These are phyloP conservation scores for Rhizomys pruinosus DNA, from an alignment of 2,113 vertebrate genomes.

Conservation along the genomic window DNA sequence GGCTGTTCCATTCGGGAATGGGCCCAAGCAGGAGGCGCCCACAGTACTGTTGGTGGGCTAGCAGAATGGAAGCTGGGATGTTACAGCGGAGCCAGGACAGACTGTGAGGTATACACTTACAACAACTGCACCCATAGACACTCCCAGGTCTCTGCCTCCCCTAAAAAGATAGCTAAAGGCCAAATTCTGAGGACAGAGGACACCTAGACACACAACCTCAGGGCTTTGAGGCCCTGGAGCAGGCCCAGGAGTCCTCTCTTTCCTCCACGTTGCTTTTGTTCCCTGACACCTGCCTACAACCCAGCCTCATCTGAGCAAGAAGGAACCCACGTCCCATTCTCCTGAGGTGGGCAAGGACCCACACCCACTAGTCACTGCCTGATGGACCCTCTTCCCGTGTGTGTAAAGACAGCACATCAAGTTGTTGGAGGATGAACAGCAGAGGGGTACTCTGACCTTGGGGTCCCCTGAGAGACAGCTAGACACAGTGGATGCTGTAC, in stretches of 20 bases:
- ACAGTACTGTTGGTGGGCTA: neutral
- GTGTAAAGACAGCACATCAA: neutral
- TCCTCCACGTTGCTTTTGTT: neutral
- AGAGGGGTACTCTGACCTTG: neutral
- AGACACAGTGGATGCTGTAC: accelerated
- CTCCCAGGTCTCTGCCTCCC: neutral
- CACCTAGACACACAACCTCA: too few relatives aligned
- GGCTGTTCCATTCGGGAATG: neutral
- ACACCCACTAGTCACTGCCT: neutral
- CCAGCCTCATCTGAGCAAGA: neutral
- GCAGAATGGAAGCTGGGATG: neutral
- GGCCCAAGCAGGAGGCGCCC: neutral
- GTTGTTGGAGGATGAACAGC: neutral
- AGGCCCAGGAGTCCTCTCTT: neutral
- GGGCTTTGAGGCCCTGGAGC: neutral
- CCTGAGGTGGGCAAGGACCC: neutral
- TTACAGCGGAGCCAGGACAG: neutral
- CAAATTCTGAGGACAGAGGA: neutral
- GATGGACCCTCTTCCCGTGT: neutral
- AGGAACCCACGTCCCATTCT: neutral
- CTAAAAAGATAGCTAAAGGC: neutral
- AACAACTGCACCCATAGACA: neutral
- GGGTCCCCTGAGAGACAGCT: neutral
- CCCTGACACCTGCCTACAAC: neutral
- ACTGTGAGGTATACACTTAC: neutral